Evolutionary conservation across 2,113 vertebrate species (phyloP).

Genomic region (Athene cunicularia): DNA sequence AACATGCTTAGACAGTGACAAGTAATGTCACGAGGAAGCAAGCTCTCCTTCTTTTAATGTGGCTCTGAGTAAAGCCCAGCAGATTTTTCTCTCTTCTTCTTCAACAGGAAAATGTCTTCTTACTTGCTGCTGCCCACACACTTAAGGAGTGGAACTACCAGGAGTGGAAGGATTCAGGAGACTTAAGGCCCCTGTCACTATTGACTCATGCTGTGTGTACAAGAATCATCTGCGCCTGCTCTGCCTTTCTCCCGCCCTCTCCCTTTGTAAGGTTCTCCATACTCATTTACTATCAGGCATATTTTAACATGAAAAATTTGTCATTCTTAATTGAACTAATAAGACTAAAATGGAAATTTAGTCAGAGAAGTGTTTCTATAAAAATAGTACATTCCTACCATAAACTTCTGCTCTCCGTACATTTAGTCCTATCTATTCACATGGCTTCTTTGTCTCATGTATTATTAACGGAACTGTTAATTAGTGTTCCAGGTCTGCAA

Average conservation of each 20-base stretch:
- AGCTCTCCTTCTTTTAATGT: not conserved
- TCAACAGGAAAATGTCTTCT: not conserved
- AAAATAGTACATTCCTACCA: not conserved
- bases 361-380: not conserved
- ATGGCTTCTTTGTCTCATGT: not conserved
- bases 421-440: not conserved
- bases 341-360: not conserved
- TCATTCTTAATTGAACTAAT: not conserved
- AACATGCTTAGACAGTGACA: not conserved
- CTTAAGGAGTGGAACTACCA: not conserved
- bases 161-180: not conserved
- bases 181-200: not conserved
- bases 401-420: not conserved
- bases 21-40: not conserved
- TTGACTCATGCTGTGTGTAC: not conserved
- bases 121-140: not conserved
- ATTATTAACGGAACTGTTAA: constrained; percentile 39
- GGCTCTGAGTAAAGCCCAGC: not conserved
- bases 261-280: not conserved
- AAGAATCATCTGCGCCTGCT: not conserved
- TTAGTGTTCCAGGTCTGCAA: not conserved
- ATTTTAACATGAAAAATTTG: not conserved
- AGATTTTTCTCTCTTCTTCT: not conserved
- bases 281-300: not conserved
- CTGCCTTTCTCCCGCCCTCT: not conserved